A percentile compares a stretch with the other conserved stretches of the same genome.
These are phyloP conservation scores for Sardinella longiceps DNA, from an alignment of 2,797 vertebrate genomes.

Conservation along the genomic window DNA sequence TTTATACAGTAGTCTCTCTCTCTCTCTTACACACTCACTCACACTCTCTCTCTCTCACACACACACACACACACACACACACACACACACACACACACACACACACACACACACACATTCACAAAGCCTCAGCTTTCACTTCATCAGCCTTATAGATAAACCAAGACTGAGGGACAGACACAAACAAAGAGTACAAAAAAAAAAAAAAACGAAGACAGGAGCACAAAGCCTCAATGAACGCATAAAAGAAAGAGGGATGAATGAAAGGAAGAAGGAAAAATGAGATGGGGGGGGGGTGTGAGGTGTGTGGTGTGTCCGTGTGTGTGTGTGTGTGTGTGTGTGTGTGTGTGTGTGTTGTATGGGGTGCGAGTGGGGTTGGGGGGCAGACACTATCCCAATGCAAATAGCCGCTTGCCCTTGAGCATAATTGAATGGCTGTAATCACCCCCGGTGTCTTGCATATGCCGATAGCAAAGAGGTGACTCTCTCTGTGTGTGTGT, in stretches of 20 bases:
- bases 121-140: conserved; percentile 25
- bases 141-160: neutral
- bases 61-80: conserved; percentile 18
- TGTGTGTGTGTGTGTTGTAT: conserved; percentile 14
- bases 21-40: neutral
- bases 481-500: too few relatives aligned
- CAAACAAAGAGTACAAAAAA: conserved; percentile 10
- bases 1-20: conserved; percentile 75
- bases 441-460: conserved; percentile 86
- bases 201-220: conserved; percentile 6
- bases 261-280: neutral
- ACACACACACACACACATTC: conserved; percentile 32
- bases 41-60: conserved; percentile 3
- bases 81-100: conserved; percentile 38
- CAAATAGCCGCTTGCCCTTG: conserved; percentile 99
- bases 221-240: conserved; percentile 19
- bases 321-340: neutral
- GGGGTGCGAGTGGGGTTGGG: neutral
- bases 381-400: conserved; percentile 80
- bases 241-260: conserved; percentile 16
- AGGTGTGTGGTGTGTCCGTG: conserved; percentile 2
- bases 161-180: neutral
- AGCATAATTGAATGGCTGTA: conserved; percentile 99
- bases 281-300: neutral
- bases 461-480: conserved; percentile 68